A percentile compares a stretch with the other conserved stretches of the same genome.
Evolutionary conservation across 2,797 vertebrate species (phyloP).

Genomic region (Crenuchus spilurus): DNA sequence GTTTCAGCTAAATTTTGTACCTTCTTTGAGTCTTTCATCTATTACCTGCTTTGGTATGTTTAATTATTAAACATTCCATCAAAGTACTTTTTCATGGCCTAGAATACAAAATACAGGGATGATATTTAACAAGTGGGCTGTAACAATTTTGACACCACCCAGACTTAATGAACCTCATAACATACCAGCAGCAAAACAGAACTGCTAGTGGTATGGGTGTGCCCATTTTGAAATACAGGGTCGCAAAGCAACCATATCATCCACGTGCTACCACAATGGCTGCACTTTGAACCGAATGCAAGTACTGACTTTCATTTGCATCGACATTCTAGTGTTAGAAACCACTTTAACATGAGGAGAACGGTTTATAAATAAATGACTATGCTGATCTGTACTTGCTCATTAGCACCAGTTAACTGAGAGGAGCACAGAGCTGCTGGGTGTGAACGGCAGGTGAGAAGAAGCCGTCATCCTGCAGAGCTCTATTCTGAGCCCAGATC

Average conservation of each 20-base stretch:
- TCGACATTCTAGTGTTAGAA: slow-evolving; percentile 15
- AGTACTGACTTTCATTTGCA: not conserved
- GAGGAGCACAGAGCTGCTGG: slow-evolving; percentile 30
- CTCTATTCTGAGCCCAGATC: slow-evolving; percentile 39
- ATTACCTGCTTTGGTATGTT: not conserved
- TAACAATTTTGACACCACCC: not conserved
- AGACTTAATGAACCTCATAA: not conserved
- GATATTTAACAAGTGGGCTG: not conserved
- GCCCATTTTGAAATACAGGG: not conserved
- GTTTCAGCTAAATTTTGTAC: not conserved
- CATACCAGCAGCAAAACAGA: not conserved
- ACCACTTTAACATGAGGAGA: not conserved
- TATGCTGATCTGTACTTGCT: slow-evolving; percentile 43
- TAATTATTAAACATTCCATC: not conserved
- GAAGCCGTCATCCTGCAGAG: slow-evolving; percentile 12
- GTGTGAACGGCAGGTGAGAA: slow-evolving; percentile 52
- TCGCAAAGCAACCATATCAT: not conserved
- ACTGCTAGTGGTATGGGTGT: slow-evolving; percentile 6
- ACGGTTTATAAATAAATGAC: slow-evolving; percentile 42
- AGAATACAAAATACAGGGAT: not conserved
- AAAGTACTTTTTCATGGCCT: not conserved
- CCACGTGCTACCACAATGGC: not conserved
- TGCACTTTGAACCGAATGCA: not conserved
- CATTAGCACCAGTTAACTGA: slow-evolving; percentile 53
- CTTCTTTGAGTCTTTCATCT: not conserved